A percentile compares a stretch with the other conserved stretches of the same genome.
Conservation (phyloP, 2,113 vertebrate genomes). For the Alouatta palliata region DNA sequence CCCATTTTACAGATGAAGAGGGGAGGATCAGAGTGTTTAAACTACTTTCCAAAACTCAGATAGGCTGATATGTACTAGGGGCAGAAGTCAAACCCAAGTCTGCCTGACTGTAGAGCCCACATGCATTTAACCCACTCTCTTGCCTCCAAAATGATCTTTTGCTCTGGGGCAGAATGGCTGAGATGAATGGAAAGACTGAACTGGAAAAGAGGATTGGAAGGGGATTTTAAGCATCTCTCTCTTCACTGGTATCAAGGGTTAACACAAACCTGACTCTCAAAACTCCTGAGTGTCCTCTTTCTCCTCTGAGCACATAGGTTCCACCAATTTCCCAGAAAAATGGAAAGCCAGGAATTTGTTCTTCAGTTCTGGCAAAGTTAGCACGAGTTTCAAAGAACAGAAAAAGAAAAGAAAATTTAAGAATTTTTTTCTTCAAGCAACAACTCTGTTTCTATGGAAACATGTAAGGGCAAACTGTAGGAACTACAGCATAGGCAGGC, state of each 20-base stretch:
- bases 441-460: slow-evolving; percentile 74
- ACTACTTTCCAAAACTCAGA: not conserved
- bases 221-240: not conserved
- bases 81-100: not conserved
- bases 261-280: not conserved
- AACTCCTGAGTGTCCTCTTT: not conserved
- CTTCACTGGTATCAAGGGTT: not conserved
- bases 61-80: not conserved
- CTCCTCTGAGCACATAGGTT: not conserved
- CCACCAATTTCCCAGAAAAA: not conserved
- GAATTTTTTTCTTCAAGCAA: slow-evolving; percentile 55
- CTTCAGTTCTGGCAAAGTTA: slow-evolving; percentile 46
- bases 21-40: not conserved
- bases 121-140: not conserved
- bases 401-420: slow-evolving; percentile 57
- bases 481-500: slow-evolving; percentile 30
- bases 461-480: slow-evolving; percentile 48
- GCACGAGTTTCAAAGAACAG: slow-evolving; percentile 45
- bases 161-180: not conserved
- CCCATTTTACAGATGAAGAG: slow-evolving; percentile 7
- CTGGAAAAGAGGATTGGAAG: not conserved
- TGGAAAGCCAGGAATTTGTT: not conserved
- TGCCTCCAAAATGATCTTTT: slow-evolving; percentile 28
- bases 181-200: not conserved
- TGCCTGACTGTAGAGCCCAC: not conserved